Evolutionary conservation across 2,888 invertebrate species (phyloP).

Genomic region (Melanchra persicariae): DNA sequence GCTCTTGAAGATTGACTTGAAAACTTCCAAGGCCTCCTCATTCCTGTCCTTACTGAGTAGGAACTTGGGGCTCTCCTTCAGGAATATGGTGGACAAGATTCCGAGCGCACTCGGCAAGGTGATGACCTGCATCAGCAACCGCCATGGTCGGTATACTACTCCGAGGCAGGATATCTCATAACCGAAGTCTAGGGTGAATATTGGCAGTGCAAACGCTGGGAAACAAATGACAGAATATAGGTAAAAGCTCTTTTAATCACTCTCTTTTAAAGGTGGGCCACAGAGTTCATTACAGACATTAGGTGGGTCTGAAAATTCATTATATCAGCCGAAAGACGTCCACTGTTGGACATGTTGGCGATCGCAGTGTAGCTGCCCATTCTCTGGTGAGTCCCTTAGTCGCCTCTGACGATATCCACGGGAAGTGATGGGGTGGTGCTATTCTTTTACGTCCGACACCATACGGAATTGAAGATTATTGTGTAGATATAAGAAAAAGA

Average conservation of each 20-base stretch:
- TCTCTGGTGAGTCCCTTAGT: too few species aligned
- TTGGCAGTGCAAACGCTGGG: constrained; percentile 80
- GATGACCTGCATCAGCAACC: constrained; percentile 92
- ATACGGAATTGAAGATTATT: background rate
- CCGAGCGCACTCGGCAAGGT: constrained; percentile 92
- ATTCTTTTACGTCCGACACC: too few species aligned
- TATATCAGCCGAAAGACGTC: too few species aligned
- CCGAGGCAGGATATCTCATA: constrained; percentile 80
- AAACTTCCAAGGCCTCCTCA: constrained; percentile 88
- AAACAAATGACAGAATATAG: background rate
- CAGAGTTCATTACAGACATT: background rate
- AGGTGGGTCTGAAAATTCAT: background rate
- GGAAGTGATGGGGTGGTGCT: too few species aligned
- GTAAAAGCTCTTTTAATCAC: too few species aligned
- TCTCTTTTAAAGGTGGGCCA: too few species aligned
- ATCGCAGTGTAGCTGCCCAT: too few species aligned
- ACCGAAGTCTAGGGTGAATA: constrained; percentile 78
- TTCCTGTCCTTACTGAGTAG: constrained; percentile 91
- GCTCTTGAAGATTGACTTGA: constrained; percentile 73
- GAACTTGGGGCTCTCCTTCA: constrained; percentile 95
- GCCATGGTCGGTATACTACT: constrained; percentile 93
- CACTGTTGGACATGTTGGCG: too few species aligned
- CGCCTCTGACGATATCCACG: too few species aligned
- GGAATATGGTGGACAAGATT: constrained; percentile 86
- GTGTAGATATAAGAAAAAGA: background rate